A percentile compares a stretch with the other conserved stretches of the same genome.
Conservation (phyloP, 2,113 vertebrate genomes). For the Rattus rattus region DNA sequence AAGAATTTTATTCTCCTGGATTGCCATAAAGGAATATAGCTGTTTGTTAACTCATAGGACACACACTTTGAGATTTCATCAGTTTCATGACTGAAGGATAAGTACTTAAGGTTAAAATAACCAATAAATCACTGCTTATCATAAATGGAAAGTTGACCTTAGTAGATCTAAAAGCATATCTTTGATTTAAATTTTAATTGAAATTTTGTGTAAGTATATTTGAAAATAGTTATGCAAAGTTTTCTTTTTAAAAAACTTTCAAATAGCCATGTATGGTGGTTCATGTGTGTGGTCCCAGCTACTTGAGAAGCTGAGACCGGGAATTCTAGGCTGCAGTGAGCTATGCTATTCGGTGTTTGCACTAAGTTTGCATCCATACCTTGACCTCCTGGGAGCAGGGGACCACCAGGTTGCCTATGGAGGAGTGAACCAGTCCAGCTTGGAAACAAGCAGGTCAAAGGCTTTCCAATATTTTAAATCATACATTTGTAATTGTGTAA, state of each 20-base stretch:
- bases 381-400: no score
- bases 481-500: not conserved
- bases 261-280: not conserved
- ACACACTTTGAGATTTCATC: not conserved
- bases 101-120: not conserved
- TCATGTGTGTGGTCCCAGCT: no score
- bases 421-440: no score
- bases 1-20: not conserved
- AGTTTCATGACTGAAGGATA: constrained; percentile 5
- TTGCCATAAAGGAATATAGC: not conserved
- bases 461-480: constrained; percentile 28
- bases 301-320: no score
- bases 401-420: no score
- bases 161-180: not conserved
- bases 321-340: no score
- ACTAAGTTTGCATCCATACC: no score
- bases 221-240: not conserved
- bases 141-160: constrained; percentile 4
- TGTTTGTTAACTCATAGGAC: not conserved
- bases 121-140: not conserved
- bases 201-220: not conserved
- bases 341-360: no score
- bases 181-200: constrained; percentile 4
- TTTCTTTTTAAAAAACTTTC: not conserved
- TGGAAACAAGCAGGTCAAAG: not conserved